phyloP scores from a whole-genome alignment of 1,140 invertebrate genomes.

The Drosophila ironensis region DNA sequence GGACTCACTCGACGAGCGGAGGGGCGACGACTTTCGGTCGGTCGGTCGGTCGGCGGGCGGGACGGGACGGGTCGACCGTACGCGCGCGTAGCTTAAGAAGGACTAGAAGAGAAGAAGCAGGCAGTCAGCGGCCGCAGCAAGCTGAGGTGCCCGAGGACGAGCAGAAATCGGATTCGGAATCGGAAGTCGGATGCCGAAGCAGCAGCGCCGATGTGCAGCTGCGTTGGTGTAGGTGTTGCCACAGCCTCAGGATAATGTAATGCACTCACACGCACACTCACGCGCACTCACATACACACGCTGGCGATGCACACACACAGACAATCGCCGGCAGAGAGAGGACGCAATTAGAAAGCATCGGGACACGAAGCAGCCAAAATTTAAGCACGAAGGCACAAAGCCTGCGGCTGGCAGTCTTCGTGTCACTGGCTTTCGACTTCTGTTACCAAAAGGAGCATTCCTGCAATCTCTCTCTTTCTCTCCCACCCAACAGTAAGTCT shows the following conservation, averaged over 20 bases:
- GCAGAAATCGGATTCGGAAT: conserved; percentile 31
- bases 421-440: conserved; percentile 14
- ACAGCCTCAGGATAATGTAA: conserved; percentile 67
- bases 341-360: conserved; percentile 74
- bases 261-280: conserved; percentile 46
- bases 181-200: conserved; percentile 44
- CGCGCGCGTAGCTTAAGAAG: conserved; percentile 80
- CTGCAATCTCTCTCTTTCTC: neutral
- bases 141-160: conserved; percentile 45
- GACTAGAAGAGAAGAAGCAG: conserved; percentile 81
- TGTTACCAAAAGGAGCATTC: conserved; percentile 16
- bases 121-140: conserved; percentile 58
- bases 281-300: conserved; percentile 29
- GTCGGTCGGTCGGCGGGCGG: conserved; percentile 21
- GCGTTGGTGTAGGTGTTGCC: conserved; percentile 45
- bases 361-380: conserved; percentile 63
- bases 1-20: no score
- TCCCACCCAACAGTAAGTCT: no score
- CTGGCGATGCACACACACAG: conserved; percentile 2
- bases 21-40: conserved; percentile 19
- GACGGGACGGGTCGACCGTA: conserved; percentile 59
- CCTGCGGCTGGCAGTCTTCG: conserved; percentile 59
- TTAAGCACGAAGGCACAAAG: conserved; percentile 44
- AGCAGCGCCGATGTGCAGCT: conserved; percentile 37
- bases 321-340: conserved; percentile 44